Evolutionary conservation across 2,888 invertebrate species (phyloP).

Genomic region (Balanococcus diminutus): DNA sequence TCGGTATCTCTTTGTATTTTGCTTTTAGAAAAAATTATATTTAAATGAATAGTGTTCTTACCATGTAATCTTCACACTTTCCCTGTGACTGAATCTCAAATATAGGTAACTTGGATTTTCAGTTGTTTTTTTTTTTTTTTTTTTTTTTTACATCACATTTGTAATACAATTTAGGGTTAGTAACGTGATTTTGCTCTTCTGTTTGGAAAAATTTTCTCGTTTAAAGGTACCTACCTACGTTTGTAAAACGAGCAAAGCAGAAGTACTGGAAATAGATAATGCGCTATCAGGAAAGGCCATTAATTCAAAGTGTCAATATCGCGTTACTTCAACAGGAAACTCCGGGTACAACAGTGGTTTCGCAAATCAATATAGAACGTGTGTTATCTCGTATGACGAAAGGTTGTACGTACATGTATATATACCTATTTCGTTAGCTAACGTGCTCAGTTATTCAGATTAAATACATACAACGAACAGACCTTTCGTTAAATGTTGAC

Average conservation of each 20-base stretch:
- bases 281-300: conserved; percentile 26
- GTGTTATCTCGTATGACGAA: conserved; percentile 29
- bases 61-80: too few species aligned
- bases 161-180: neutral
- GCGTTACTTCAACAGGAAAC: conserved; percentile 24
- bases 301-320: conserved; percentile 37
- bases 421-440: neutral
- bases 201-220: neutral
- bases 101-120: too few species aligned
- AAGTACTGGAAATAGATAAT: conserved; percentile 25
- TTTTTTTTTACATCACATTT: neutral
- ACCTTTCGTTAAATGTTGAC: conserved; percentile 13
- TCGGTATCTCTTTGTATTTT: too few species aligned
- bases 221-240: neutral
- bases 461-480: conserved; percentile 19
- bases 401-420: neutral
- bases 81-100: too few species aligned
- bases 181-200: neutral
- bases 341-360: neutral
- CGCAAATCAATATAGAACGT: conserved; percentile 34
- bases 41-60: too few species aligned
- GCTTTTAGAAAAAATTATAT: too few species aligned
- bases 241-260: neutral
- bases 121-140: neutral
- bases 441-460: neutral